These are phyloP conservation scores for Thryonomys swinderianus DNA, from an alignment of 2,113 vertebrate genomes.

Conservation along the genomic window DNA sequence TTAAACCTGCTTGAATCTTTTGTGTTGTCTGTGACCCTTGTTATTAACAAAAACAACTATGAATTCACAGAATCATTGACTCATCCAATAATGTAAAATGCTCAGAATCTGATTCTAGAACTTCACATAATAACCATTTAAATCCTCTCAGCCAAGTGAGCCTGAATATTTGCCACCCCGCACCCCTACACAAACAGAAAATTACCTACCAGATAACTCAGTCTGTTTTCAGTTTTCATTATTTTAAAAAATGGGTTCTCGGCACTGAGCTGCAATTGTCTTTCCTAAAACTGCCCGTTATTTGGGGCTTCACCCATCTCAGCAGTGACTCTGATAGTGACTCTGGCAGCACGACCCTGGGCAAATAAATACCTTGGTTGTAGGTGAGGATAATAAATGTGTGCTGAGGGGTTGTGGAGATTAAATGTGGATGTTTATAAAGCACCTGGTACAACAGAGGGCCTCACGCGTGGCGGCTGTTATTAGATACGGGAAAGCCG, in stretches of 20 bases:
- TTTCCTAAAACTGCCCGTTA: background rate
- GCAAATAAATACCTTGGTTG: background rate
- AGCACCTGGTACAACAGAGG: constrained; percentile 43
- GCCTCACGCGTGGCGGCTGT: background rate
- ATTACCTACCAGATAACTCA: background rate
- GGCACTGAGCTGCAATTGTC: background rate
- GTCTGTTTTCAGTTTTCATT: background rate
- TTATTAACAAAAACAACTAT: background rate
- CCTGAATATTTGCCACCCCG: background rate
- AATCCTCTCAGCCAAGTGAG: background rate
- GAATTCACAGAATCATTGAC: background rate
- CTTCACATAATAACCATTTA: background rate
- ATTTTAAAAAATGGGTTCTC: background rate
- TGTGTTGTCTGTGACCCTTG: background rate
- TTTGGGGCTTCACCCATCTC: background rate
- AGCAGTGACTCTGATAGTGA: too few species aligned
- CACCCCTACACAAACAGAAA: background rate
- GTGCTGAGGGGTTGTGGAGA: background rate
- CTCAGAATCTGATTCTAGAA: background rate
- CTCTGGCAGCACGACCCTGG: background rate
- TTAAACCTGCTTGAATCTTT: background rate
- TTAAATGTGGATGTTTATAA: background rate
- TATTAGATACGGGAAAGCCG: background rate
- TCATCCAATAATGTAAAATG: background rate
- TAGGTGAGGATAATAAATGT: background rate